Base-by-base conservation (phyloP, 2,797 vertebrate species). In the Semotilus atromaculatus region DNA sequence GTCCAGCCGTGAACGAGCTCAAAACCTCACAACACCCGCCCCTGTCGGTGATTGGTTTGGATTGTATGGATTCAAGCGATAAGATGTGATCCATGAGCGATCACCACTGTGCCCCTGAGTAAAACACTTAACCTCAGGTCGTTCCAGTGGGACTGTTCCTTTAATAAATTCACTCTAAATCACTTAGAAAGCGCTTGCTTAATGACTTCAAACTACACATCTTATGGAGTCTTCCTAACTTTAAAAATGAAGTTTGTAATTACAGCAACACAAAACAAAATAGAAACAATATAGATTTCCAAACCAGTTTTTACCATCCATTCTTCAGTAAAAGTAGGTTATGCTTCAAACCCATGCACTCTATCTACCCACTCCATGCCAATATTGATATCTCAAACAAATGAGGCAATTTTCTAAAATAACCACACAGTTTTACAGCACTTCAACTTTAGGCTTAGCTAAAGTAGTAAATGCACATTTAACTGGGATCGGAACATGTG, bases 111-210 rank as follows among this genome's bases (percentile, higher is more conserved):
- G 19, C 51, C 19, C 51, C 34, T 10, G 68, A 43, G 34, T 11
- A 60, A 55, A 26, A 81, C 48, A 74, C 72, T 74, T 74, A 21
- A 53, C 48, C 48, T 14, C 19, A 7, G 45, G 48, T 53, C 11
- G 10, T 36, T 21, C 36, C 31, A 76, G 14, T 4, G 34, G 34
- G 45, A 68, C 64, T 23, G 48, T 8, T 19, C 34, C 16, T 53
- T 81, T 55, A 51, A 80, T 38, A 34, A 21, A 70, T 53, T 36
- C 48, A 71, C 67, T 81, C 23, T 38, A 71, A 29, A 71, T 81
- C 14, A 67, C 66, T 70, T 80, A 4, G 3, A 80, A 70, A 53
- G 66, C n/a, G 3, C 38, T 40, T 34, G 78, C 8, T 67, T 36
- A 51, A 29, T 58, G 51, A 58, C 31, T 76, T 34, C 13, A 36